A percentile compares a stretch with the other conserved stretches of the same genome.
Evolutionary conservation across 1,140 invertebrate genomes (phyloP).

Genomic region (Holcopasites calliopsidis): DNA sequence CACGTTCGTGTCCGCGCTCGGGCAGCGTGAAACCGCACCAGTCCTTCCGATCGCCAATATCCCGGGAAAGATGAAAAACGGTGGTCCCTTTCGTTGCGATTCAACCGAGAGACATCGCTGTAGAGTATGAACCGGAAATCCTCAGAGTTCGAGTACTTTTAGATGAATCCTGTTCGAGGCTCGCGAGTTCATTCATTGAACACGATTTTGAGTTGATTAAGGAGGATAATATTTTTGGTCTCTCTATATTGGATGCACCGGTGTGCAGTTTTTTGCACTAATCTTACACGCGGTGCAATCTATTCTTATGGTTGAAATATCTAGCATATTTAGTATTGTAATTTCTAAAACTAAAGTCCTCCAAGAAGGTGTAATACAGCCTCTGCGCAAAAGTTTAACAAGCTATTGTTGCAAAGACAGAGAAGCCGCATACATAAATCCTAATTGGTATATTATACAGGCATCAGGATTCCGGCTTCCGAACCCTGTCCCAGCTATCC

Average conservation of each 20-base stretch:
- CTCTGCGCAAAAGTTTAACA: not conserved
- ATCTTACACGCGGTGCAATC: not conserved
- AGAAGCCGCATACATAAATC: not conserved
- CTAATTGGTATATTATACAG: constrained; percentile 17
- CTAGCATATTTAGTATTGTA: not conserved
- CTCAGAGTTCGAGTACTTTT: not conserved
- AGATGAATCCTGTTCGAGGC: not conserved
- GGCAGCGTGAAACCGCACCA: not conserved
- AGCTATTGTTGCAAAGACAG: not conserved
- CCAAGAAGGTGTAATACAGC: too few relatives aligned
- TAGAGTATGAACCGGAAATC: not conserved
- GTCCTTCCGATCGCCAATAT: constrained; percentile 8
- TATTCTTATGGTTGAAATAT: not conserved
- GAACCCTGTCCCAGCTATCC: not conserved
- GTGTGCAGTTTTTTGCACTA: constrained; percentile 1
- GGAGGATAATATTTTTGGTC: constrained; percentile 14
- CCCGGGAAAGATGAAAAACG: not conserved
- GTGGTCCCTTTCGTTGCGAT: not conserved
- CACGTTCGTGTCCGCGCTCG: not conserved
- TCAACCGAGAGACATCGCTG: not conserved
- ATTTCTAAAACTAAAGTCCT: not conserved
- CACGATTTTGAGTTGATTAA: not conserved
- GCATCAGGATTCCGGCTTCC: not conserved
- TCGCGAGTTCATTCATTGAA: too few relatives aligned
- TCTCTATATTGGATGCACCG: constrained; percentile 5